Conservation (phyloP, 2,888 invertebrate genomes). For the Andrena marginata region DNA sequence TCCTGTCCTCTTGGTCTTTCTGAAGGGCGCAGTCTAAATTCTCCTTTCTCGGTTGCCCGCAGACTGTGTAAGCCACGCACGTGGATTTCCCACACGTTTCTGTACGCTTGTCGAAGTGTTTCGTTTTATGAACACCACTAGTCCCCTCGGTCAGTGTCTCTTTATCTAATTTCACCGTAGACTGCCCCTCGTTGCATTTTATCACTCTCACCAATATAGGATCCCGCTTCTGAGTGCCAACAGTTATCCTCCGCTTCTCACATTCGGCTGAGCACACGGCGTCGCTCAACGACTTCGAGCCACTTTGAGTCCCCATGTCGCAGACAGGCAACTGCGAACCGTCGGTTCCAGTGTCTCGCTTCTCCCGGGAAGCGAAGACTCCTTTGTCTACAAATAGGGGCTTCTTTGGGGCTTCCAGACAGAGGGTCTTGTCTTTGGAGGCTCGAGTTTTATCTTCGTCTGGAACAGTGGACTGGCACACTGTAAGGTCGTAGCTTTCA, state of each 20-base stretch:
- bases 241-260: conserved; percentile 13
- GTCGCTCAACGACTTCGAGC: neutral
- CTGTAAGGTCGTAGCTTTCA: neutral
- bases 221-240: conserved; percentile 61
- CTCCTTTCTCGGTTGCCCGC: neutral
- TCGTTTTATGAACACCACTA: neutral
- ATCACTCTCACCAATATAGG: conserved; percentile 62
- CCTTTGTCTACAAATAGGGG: conserved; percentile 25
- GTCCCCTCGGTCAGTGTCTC: conserved; percentile 20
- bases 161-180: conserved; percentile 40
- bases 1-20: conserved; percentile 2
- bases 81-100: conserved; percentile 25
- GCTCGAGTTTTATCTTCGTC: neutral
- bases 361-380: neutral
- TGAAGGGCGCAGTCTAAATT: neutral
- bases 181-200: conserved; percentile 36
- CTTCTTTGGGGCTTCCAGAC: conserved; percentile 3
- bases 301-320: conserved; percentile 36
- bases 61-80: conserved; percentile 14
- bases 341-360: conserved; percentile 37
- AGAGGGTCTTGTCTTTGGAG: neutral
- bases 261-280: conserved; percentile 1
- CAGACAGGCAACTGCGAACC: neutral
- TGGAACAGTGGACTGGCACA: neutral
- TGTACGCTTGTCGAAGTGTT: conserved; percentile 1